Conservation (phyloP, 2,113 vertebrate species). For the Mormyrus lacerda region DNA sequence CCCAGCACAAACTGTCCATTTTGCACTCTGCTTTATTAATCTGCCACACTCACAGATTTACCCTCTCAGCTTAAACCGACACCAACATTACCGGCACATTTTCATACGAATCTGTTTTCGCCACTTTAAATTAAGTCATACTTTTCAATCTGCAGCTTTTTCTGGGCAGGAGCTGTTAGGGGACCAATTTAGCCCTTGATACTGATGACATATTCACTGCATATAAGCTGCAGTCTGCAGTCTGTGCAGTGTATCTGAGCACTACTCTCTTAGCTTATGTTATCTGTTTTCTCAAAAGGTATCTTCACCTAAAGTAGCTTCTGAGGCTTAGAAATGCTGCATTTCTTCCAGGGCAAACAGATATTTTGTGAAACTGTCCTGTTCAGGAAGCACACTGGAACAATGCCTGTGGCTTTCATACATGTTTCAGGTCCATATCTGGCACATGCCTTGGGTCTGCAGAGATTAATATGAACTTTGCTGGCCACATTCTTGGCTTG, state of each 20-base stretch:
- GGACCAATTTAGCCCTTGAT: slow-evolving; percentile 3
- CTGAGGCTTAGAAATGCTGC: neutral
- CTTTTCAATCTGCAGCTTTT: neutral
- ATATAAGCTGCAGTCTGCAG: neutral
- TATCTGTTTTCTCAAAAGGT: neutral
- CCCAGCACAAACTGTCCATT: neutral
- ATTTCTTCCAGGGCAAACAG: neutral
- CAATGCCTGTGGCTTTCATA: neutral
- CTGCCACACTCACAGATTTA: neutral
- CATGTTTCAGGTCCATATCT: neutral
- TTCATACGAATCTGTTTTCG: neutral
- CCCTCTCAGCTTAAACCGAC: neutral
- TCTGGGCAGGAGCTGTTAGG: neutral
- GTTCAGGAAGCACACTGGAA: neutral
- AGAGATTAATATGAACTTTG: neutral
- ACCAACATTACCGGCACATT: neutral
- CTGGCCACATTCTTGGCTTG: neutral
- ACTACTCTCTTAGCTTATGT: neutral
- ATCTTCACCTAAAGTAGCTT: neutral
- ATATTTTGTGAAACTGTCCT: neutral
- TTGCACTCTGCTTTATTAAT: neutral
- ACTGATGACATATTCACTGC: neutral
- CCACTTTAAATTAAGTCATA: neutral
- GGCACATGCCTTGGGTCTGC: neutral
- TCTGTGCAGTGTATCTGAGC: neutral